Conservation (phyloP, 2,113 vertebrate genomes). For the Aplodontia rufa region DNA sequence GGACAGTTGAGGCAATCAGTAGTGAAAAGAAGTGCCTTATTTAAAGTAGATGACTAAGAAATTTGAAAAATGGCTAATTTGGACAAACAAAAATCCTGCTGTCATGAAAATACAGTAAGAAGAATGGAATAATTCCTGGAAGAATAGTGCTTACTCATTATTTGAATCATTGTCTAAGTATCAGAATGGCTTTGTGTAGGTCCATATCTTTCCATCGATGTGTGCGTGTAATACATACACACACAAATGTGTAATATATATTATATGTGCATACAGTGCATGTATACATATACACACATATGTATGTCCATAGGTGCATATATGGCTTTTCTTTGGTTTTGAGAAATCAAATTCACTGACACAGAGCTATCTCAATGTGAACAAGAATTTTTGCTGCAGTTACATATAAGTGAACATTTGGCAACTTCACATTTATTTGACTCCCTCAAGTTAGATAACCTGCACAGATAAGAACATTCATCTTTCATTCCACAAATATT, state of each 20-base stretch:
- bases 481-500: not conserved
- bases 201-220: not conserved
- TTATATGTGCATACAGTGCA: too few relatives aligned
- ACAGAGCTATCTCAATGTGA: not conserved
- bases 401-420: not conserved
- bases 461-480: not conserved
- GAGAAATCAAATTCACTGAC: not conserved
- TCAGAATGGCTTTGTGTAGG: not conserved
- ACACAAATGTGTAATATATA: too few relatives aligned
- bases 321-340: not conserved
- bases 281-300: not conserved
- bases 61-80: not conserved
- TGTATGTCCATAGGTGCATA: too few relatives aligned
- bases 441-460: not conserved
- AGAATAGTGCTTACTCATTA: not conserved
- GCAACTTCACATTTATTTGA: not conserved
- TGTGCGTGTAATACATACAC: not conserved
- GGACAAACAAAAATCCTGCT: not conserved
- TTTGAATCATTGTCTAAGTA: not conserved
- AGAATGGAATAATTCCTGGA: not conserved
- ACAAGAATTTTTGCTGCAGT: not conserved
- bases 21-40: not conserved
- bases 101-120: not conserved
- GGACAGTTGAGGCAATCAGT: not conserved
- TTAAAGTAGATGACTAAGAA: not conserved